Evolutionary conservation across 2,888 invertebrate species (phyloP).

Genomic region (Silvanus unidentatus): DNA sequence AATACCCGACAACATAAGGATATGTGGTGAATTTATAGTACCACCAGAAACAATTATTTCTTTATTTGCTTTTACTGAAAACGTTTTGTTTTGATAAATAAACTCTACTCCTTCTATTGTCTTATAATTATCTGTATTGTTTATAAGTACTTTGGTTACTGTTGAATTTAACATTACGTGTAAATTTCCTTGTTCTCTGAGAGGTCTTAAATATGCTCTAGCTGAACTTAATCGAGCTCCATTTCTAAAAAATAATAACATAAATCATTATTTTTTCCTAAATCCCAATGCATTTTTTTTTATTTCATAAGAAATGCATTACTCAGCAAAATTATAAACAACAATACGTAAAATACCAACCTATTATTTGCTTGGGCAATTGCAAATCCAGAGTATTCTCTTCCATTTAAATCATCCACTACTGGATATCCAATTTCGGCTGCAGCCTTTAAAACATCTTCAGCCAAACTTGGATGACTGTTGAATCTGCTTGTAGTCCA

Average conservation of each 20-base stretch:
- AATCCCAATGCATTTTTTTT: too few species aligned
- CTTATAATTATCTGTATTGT: constrained; percentile 42
- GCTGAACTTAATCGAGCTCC: constrained; percentile 59
- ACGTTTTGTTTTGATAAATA: constrained; percentile 48
- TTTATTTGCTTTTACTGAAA: constrained; percentile 48
- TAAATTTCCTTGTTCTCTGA: constrained; percentile 53
- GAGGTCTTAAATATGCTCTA: constrained; percentile 57
- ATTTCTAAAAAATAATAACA: constrained; percentile 49
- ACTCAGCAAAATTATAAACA: too few species aligned
- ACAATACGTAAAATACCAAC: too few species aligned
- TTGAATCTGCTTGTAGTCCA: constrained; percentile 60
- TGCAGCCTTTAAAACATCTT: constrained; percentile 57
- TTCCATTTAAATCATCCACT: constrained; percentile 60
- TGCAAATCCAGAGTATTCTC: constrained; percentile 57
- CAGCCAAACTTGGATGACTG: constrained; percentile 56
- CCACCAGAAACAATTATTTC: constrained; percentile 61
- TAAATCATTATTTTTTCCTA: too few species aligned
- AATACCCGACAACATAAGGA: constrained; percentile 61
- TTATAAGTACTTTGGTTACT: constrained; percentile 53
- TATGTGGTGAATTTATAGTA: constrained; percentile 61
- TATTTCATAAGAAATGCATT: constrained; percentile 16
- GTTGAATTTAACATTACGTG: constrained; percentile 59
- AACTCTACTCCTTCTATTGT: constrained; percentile 57
- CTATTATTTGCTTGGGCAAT: constrained; percentile 59
- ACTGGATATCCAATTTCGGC: constrained; percentile 58